A percentile compares a stretch with the other conserved stretches of the same genome.
These are phyloP conservation scores for Epicauta chinensis DNA, from an alignment of 1,140 invertebrate species.

Conservation along the genomic window DNA sequence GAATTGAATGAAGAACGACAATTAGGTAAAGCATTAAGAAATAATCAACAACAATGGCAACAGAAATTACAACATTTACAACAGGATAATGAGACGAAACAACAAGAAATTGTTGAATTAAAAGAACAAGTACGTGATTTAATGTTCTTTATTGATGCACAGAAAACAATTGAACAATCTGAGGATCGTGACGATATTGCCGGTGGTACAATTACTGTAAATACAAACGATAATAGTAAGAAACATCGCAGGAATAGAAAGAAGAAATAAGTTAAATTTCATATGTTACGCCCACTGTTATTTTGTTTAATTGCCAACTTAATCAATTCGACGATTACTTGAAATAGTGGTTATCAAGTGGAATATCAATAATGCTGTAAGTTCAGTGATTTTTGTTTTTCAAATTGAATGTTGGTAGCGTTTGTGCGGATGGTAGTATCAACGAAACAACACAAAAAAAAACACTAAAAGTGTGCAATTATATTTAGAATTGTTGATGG, in stretches of 20 bases:
- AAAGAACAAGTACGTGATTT: constrained; percentile 90
- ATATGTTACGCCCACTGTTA: no score
- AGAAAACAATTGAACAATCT: constrained; percentile 56
- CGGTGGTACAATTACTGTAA: constrained; percentile 62
- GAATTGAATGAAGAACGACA: constrained; percentile 75
- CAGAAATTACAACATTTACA: constrained; percentile 59
- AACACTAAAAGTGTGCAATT: no score
- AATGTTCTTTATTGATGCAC: constrained; percentile 93
- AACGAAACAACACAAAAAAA: no score
- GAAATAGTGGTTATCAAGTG: no score
- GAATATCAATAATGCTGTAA: no score
- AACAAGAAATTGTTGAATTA: constrained; percentile 72
- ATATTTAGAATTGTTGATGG: no score
- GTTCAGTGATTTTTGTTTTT: no score
- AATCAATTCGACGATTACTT: no score
- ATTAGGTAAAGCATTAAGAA: constrained; percentile 65
- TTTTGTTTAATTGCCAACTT: no score
- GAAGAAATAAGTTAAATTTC: not conserved
- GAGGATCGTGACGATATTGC: constrained; percentile 61
- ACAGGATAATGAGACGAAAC: constrained; percentile 51
- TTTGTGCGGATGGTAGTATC: no score
- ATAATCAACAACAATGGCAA: constrained; percentile 75
- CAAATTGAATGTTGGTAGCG: no score
- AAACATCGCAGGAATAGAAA: constrained; percentile 23
- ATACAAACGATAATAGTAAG: constrained; percentile 28